These are phyloP conservation scores for Callionymus lyra DNA, from an alignment of 2,113 vertebrate species.

Conservation along the genomic window DNA sequence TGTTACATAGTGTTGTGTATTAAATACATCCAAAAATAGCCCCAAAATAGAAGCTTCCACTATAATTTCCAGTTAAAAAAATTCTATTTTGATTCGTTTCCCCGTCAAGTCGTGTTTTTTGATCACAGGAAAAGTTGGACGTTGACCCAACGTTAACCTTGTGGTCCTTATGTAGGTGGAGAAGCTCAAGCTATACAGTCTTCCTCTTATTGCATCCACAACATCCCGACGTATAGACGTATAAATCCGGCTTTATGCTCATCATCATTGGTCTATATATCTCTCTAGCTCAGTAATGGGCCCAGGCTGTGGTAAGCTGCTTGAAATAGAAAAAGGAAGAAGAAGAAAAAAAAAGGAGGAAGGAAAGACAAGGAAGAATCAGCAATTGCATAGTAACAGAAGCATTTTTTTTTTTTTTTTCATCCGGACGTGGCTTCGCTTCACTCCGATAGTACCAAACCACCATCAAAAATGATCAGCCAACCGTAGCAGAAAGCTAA, in stretches of 20 bases:
- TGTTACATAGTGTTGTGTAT: no score
- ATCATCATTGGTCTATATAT: constrained; percentile 15
- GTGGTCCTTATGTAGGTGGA: neutral
- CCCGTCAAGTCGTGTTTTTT: no score
- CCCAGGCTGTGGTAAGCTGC: constrained; percentile 23
- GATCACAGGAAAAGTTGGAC: no score
- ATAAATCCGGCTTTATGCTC: constrained; percentile 15
- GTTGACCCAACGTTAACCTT: neutral
- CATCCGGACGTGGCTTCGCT: constrained; percentile 27
- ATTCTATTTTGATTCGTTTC: no score
- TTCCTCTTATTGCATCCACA: constrained; percentile 4
- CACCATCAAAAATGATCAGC: constrained; percentile 58
- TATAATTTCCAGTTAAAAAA: no score
- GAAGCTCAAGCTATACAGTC: neutral
- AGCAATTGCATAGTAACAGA: constrained; percentile 23
- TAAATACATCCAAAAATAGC: neutral
- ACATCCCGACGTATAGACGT: constrained; percentile 8
- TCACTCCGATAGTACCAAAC: constrained; percentile 35
- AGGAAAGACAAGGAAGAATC: constrained; percentile 12
- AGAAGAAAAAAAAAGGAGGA: constrained; percentile 11
- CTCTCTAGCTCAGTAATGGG: constrained; percentile 14
- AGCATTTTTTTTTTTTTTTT: no score
- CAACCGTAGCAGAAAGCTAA: constrained; percentile 55
- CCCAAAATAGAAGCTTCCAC: no score
- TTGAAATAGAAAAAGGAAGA: constrained; percentile 41